These are phyloP conservation scores for Paradoxurus hermaphroditus DNA, from an alignment of 2,113 vertebrate genomes.

Conservation along the genomic window DNA sequence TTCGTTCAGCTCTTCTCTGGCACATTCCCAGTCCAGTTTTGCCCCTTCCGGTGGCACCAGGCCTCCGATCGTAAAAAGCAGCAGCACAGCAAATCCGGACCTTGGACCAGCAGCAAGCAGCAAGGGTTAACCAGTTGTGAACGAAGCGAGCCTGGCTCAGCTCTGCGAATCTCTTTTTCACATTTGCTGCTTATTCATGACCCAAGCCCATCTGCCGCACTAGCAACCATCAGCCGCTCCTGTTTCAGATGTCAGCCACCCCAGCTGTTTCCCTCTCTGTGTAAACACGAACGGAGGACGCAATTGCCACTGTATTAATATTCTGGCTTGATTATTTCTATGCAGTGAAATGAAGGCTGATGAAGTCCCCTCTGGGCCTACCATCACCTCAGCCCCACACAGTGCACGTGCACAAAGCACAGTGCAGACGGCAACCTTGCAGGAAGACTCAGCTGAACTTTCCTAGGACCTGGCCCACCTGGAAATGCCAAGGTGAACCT, in stretches of 20 bases:
- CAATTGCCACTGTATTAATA: constrained; percentile 56
- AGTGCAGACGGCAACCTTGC: not conserved
- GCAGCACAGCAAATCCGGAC: not conserved
- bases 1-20: not conserved
- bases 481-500: not conserved
- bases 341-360: not conserved
- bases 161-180: constrained; percentile 63
- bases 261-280: constrained; percentile 76
- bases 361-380: not conserved
- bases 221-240: constrained; percentile 73
- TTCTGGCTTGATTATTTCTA: constrained; percentile 37
- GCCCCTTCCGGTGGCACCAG: not conserved
- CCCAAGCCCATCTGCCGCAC: constrained; percentile 69
- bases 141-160: constrained; percentile 60
- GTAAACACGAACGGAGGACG: constrained; percentile 36
- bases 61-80: not conserved
- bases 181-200: constrained; percentile 73
- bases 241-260: constrained; percentile 80
- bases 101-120: not conserved
- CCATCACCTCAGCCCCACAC: not conserved
- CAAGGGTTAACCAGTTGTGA: constrained; percentile 64
- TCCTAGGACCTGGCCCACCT: not conserved
- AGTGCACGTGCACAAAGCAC: not conserved
- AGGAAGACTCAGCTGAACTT: not conserved
- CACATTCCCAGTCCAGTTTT: not conserved